Evolutionary conservation across 2,113 vertebrate genomes (phyloP), one percentile per base, ranked within the genome.

Genomic region (Nibea coibor): DNA sequence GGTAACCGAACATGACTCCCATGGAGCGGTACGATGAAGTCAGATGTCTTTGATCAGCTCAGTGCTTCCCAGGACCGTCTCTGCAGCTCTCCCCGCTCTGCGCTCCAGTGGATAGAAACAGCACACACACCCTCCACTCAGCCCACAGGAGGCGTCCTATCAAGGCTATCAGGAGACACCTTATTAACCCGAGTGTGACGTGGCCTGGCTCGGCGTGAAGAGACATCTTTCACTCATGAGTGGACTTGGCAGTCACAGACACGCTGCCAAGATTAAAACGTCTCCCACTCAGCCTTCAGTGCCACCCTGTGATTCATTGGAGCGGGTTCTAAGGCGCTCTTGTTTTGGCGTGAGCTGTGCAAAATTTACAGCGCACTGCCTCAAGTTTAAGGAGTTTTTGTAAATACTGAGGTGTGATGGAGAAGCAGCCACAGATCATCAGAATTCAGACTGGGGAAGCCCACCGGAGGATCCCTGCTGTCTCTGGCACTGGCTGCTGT

Each of bases 11-110:
- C 82, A 84, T 61, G 62, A 63, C 58, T 85, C 78, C 72, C 79
- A 77, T 69, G 20, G 78, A 84, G 53, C 61, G 22, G 53, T 28
- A 16, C 35, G 12, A 83, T 86, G 69, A 72, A 81, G 84, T 81
- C 85, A 83, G 73, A 80, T 87, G 74, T 58, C 71, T 84, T 87
- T 86, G 85, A 89, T 91, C 83, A 82, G 53, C 71, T 63, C 16
- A 50, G 59, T 72, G 80, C 77, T 81, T 84, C 65, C 74, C 10
- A 26, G 65, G n/a, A 61, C 61, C 5, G 72, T 80, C 71, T 82
- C 79, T 64, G 62, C 53, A 63, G 78, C 43, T 48, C 81, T 66
- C 35, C 47, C 57, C 2, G 20, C 51, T 65, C 65, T 71, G 42
- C 15, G 31, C 80, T 86, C 77, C 77, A 75, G 58, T 85, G 79